Percentiles rank a stretch among this genome's conserved stretches.
Conservation (phyloP, 2,888 invertebrate species). For the Plagodis pulveraria region DNA sequence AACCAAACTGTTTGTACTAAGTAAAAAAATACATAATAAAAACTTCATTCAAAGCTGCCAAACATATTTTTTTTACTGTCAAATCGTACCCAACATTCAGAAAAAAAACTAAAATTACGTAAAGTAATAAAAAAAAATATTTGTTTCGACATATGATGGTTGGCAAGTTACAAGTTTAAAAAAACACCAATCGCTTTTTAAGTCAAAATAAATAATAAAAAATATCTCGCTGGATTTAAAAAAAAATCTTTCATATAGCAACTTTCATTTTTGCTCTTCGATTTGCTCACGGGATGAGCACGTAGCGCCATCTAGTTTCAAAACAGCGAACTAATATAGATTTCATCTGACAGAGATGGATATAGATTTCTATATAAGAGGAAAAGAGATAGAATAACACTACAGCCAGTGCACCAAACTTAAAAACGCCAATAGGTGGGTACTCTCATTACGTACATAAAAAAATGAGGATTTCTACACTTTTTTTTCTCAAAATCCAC, state of each 20-base stretch:
- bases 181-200: conserved; percentile 36
- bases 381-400: conserved; percentile 31
- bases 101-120: conserved; percentile 46
- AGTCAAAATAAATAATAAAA: conserved; percentile 38
- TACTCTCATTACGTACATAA: conserved; percentile 26
- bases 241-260: conserved; percentile 26
- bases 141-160: conserved; percentile 56
- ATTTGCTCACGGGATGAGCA: conserved; percentile 19
- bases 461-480: conserved; percentile 25
- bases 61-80: conserved; percentile 22
- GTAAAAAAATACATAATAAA: not conserved
- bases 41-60: conserved; percentile 34
- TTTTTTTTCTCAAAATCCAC: conserved; percentile 7
- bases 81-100: conserved; percentile 36
- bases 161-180: conserved; percentile 61
- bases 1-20: conserved; percentile 6
- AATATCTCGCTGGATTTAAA: conserved; percentile 28
- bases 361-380: conserved; percentile 36
- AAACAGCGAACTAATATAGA: conserved; percentile 30
- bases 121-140: conserved; percentile 41
- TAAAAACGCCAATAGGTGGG: conserved; percentile 44
- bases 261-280: conserved; percentile 6
- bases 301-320: conserved; percentile 36
- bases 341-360: conserved; percentile 37
- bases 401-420: conserved; percentile 40